Base-by-base conservation (phyloP, 2,797 vertebrate species). In the Sebastes itinus region DNA sequence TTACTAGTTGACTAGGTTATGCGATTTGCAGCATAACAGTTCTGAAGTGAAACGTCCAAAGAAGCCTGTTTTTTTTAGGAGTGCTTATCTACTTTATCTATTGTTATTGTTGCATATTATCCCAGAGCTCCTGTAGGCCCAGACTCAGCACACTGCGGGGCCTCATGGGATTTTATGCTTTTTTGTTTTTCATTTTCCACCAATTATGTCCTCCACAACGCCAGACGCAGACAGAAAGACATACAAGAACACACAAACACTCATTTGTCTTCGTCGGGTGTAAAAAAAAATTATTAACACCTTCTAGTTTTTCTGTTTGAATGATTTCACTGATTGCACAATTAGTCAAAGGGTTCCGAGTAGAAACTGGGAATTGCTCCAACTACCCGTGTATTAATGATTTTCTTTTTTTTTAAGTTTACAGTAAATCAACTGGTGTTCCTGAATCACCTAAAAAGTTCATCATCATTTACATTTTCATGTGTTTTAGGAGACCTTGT, bases 161-260 rank as follows among this genome's bases (percentile, higher is more conserved):
- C 66, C 81, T 81, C 73, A 59, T 59, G 65, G 66, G 78, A 86
- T 84, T 91, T 87, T 38, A 77, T 75, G 67, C 60, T 56, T 83
- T 89, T 88, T 80, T 70, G 72, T 84, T 81, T 91, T 82, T 91
- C 78, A 90, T 94, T 91, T 92, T 92, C 86, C 85, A 86, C 87
- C 75, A 80, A 74, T 85, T 88, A 88, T 85, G 62, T 85, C 72
- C 75, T 78, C 79, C 52, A 68, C 60, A 77, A 73, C 81, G 23
- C 27, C 12, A 42, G 54, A 66, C 3, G 0, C 22, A 59, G 52
- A 28, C n/a, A 52, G 22, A 56, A 56, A 68, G 28, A 63, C 13
- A 42, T 27, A 42, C 28, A 68, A 1, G 71, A 35, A 38, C 6
- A 64, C 25, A 76, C 42, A 79, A 28, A 75, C 28, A 25, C 61